A percentile compares a stretch with the other conserved stretches of the same genome.
These are phyloP conservation scores for Dynastes maya DNA, from an alignment of 2,888 invertebrate species.

Conservation along the genomic window DNA sequence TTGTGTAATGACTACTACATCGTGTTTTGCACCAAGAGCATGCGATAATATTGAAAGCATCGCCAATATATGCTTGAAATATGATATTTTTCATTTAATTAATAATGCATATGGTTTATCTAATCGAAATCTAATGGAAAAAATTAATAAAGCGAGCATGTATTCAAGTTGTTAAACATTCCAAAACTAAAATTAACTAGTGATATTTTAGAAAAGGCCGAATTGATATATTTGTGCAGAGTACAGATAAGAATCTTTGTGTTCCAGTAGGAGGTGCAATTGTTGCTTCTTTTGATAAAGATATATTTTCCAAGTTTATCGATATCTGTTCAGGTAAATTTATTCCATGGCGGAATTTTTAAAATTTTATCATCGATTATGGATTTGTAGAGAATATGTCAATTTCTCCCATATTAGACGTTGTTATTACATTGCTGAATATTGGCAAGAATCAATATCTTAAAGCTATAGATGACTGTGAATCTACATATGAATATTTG, in stretches of 20 bases:
- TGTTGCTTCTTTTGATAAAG: slow-evolving; percentile 80
- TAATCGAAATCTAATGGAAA: slow-evolving; percentile 77
- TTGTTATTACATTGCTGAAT: slow-evolving; percentile 84
- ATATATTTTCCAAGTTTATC: slow-evolving; percentile 76
- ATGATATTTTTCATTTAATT: slow-evolving; percentile 81
- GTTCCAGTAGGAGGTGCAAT: slow-evolving; percentile 89
- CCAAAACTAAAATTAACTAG: slow-evolving; percentile 11
- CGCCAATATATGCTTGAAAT: slow-evolving; percentile 75
- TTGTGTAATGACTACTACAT: slow-evolving; percentile 82
- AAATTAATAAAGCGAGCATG: slow-evolving; percentile 77
- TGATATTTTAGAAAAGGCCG: slow-evolving; percentile 73
- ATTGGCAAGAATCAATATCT: slow-evolving; percentile 79
- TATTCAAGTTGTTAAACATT: slow-evolving; percentile 53
- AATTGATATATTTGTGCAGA: slow-evolving; percentile 86
- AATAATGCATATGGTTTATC: slow-evolving; percentile 91
- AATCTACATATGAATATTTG: slow-evolving; percentile 54
- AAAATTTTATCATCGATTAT: neutral
- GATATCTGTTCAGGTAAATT: slow-evolving; percentile 81
- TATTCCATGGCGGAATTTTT: neutral
- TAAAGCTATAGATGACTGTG: slow-evolving; percentile 70
- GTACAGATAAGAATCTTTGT: slow-evolving; percentile 88
- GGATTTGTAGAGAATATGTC: slow-evolving; percentile 69
- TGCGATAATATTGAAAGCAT: slow-evolving; percentile 79
- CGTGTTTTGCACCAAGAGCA: slow-evolving; percentile 87
- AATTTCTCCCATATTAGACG: slow-evolving; percentile 80